Base-by-base conservation (phyloP, 2,888 invertebrate genomes). In the Galerucella nymphaeae region DNA sequence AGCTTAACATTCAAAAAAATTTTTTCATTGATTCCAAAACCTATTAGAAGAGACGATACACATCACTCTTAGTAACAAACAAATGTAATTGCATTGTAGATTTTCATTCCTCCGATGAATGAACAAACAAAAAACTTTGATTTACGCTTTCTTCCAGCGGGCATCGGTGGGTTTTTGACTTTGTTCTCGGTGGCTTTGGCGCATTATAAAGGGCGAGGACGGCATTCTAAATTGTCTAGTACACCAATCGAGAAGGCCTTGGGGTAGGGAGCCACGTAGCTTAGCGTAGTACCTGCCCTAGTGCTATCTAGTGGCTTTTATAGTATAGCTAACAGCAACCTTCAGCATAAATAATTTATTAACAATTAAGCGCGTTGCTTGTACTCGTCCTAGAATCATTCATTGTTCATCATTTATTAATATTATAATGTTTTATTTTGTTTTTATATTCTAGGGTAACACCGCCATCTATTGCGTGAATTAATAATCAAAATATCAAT, bases 121-220 rank as follows among this genome's bases (percentile, higher is more conserved):
- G n/a, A 42, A n/a, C 30, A 63, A 41, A 57, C 53, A 68, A 62
- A 65, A 69, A 41, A 23, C n/a, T 78, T 81, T 80, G 77, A 83
- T 79, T 83, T 80, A 82, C 81, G 82, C 83, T 83, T 83, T 83
- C 80, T 83, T 84, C 83, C 85, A 85, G 83, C 83, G 83, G 82
- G 82, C 83, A 81, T 80, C 82, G 83, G 82, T 84, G 83, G 83
- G 84, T 83, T 84, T 86, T 85, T 85, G 85, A 86, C 85, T 85
- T 83, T 85, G 84, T 84, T 84, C 83, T 83, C 84, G 84, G 79
- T 85, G 85, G 85, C 85, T 85, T 84, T 85, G 85, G 86, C 84
- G 82, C 84, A 82, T 85, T 83, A 83, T 85, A 66, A 77, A 75
- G 73, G 75, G 76, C 76, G 76, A 77, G 71, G 74, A 72, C 72